Base-by-base conservation (phyloP, 1,140 invertebrate genomes). In the Apocrypta bakeri region DNA sequence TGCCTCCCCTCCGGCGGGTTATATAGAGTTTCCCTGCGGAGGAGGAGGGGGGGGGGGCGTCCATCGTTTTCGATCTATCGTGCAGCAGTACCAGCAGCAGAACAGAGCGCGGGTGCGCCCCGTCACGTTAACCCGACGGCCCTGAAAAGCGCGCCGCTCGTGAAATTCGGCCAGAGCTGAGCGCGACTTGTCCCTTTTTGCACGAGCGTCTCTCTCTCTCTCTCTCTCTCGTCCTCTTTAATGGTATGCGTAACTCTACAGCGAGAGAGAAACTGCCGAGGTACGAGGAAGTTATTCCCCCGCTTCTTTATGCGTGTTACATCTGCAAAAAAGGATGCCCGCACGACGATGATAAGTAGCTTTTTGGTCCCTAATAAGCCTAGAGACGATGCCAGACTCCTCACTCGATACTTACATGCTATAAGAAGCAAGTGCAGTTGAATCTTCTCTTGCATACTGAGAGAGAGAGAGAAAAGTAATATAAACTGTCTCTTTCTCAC, bases 91-190 rank as follows among this genome's bases (percentile, higher is more conserved):
- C n/a, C n/a, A n/a, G n/a, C 40, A 66, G 8, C 29, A 25, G 8
- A 21, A 56, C n/a, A 7, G 69, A 63, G 69, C 42, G n/a, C 14
- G 64, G 29, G 83, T 48, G 85, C 42, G 83, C 48, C 85, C 86
- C 88, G 89, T 90, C 88, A 91, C 90, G 90, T 92, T 92, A 90
- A 92, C 91, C 90, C 90, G 89, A 87, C 90, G 90, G 91, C 90
- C 90, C 90, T 91, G 90, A 92, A 91, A 90, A 90, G 80, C 85
- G 86, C 64, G 85, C 86, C 87, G 87, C 85, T 66, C 64, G 25
- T 88, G 85, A 88, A 86, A 88, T 89, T 90, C 88, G 87, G 86
- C 86, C 83, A 86, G 72, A 80, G 74, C 78, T 63, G 3, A 4
- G 33, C 33, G 80, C 61, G 4, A 6, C 63, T 25, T 6, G 3